Evolutionary conservation across 1,140 invertebrate species (phyloP).

Genomic region (Colletes latitarsis): DNA sequence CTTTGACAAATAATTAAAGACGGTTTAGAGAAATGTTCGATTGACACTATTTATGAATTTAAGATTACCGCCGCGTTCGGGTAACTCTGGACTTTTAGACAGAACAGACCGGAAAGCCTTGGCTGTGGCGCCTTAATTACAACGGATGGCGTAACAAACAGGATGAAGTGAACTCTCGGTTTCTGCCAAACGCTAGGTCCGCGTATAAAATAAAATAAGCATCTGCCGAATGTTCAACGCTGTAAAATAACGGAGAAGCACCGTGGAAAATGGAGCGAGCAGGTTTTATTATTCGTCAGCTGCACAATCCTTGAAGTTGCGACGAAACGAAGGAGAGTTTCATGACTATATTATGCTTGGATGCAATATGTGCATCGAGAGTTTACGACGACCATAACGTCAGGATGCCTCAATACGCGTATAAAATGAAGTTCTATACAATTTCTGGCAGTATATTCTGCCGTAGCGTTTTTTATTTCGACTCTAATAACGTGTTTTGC

Average conservation of each 20-base stretch:
- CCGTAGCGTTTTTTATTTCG: constrained; percentile 26
- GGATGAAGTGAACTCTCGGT: background rate
- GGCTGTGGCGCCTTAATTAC: background rate
- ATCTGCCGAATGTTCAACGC: background rate
- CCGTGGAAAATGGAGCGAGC: constrained; percentile 14
- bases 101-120: too few relatives aligned
- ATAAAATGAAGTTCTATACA: constrained; percentile 55
- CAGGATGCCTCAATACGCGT: constrained; percentile 46
- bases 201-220: background rate
- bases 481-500: background rate
- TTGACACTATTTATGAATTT: too few relatives aligned
- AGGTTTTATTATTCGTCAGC: constrained; percentile 60
- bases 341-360: constrained; percentile 49
- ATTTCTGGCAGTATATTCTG: constrained; percentile 17
- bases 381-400: constrained; percentile 46
- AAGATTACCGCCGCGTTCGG: too few relatives aligned
- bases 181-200: background rate
- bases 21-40: too few relatives aligned
- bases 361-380: constrained; percentile 59
- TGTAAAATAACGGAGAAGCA: constrained; percentile 5
- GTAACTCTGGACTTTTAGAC: too few relatives aligned
- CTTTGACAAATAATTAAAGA: too few relatives aligned
- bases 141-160: background rate
- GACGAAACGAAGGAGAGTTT: constrained; percentile 47
- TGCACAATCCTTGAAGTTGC: constrained; percentile 32